Evolutionary conservation across 2,888 invertebrate species (phyloP).

Genomic region (Acleris sparsana): DNA sequence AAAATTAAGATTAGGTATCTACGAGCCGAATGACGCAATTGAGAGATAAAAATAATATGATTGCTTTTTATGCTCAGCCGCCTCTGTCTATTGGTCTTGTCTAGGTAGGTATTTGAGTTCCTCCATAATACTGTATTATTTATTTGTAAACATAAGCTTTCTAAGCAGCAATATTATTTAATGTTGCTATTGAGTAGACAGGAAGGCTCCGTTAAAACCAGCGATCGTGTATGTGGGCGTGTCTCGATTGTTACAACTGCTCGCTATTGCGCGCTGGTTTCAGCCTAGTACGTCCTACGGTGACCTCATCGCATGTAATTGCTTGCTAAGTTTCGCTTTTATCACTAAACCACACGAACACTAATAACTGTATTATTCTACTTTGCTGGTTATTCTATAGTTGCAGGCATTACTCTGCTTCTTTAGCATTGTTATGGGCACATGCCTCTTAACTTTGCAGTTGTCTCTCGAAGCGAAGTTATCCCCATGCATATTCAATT

Average conservation of each 20-base stretch:
- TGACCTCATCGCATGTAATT: slow-evolving; percentile 63
- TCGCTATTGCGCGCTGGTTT: slow-evolving; percentile 67
- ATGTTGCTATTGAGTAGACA: slow-evolving; percentile 53
- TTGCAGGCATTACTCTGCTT: background rate
- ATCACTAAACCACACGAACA: slow-evolving; percentile 42
- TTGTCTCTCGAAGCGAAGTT: slow-evolving; percentile 10
- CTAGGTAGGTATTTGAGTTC: slow-evolving; percentile 1
- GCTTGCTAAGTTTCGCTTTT: slow-evolving; percentile 58
- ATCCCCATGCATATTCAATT: slow-evolving; percentile 20
- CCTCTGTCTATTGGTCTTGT: background rate
- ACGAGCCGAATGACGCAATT: slow-evolving; percentile 22
- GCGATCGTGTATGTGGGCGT: slow-evolving; percentile 70
- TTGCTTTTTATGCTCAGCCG: slow-evolving; percentile 17
- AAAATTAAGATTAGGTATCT: slow-evolving; percentile 18
- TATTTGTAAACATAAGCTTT: slow-evolving; percentile 31
- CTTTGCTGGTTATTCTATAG: slow-evolving; percentile 4
- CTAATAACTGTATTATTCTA: slow-evolving; percentile 12
- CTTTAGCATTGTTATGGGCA: slow-evolving; percentile 4
- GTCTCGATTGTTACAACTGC: slow-evolving; percentile 64
- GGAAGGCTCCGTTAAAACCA: slow-evolving; percentile 69
- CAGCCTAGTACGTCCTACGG: slow-evolving; percentile 45
- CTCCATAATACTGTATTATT: background rate
- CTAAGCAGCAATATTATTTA: slow-evolving; percentile 32
- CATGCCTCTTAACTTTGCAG: background rate
- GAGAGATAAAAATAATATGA: slow-evolving; percentile 22